Conservation (phyloP, 2,888 invertebrate species). For the Chrysolina oricalcia region DNA sequence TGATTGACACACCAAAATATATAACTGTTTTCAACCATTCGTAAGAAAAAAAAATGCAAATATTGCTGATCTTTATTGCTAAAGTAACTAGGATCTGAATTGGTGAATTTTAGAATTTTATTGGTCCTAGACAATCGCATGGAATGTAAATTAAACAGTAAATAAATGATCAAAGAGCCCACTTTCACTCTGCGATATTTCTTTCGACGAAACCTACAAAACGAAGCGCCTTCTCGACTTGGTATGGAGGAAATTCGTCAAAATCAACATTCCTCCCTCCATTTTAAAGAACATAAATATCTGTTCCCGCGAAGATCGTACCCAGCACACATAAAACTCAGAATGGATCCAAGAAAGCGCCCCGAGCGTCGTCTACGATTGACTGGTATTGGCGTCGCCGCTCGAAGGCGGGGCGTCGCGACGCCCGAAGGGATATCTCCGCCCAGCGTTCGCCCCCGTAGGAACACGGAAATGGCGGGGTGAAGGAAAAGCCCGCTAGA, state of each 20-base stretch:
- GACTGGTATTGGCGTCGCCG: constrained; percentile 50
- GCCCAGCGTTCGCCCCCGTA: constrained; percentile 43
- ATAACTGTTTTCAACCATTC: too few species aligned
- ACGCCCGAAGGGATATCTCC: constrained; percentile 47
- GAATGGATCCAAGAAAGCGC: constrained; percentile 34
- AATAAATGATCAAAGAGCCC: not conserved
- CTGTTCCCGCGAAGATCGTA: constrained; percentile 14
- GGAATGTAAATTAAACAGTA: too few species aligned
- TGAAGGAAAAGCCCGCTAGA: constrained; percentile 64
- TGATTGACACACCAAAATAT: too few species aligned
- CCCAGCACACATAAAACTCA: constrained; percentile 23
- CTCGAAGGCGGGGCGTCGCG: constrained; percentile 54
- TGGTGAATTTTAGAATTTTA: too few species aligned
- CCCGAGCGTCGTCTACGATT: constrained; percentile 36
- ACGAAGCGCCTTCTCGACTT: not conserved
- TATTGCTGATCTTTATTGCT: too few species aligned
- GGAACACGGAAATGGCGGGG: constrained; percentile 62
- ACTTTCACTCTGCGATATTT: not conserved
- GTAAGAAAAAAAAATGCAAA: too few species aligned
- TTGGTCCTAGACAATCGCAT: too few species aligned
- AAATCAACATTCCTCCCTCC: constrained; percentile 12
- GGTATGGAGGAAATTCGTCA: not conserved
- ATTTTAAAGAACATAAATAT: constrained; percentile 17
- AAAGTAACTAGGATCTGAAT: too few species aligned
- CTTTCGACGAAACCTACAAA: not conserved